Base-by-base conservation (phyloP, 2,797 vertebrate species). In the Smutsia temminckii region DNA sequence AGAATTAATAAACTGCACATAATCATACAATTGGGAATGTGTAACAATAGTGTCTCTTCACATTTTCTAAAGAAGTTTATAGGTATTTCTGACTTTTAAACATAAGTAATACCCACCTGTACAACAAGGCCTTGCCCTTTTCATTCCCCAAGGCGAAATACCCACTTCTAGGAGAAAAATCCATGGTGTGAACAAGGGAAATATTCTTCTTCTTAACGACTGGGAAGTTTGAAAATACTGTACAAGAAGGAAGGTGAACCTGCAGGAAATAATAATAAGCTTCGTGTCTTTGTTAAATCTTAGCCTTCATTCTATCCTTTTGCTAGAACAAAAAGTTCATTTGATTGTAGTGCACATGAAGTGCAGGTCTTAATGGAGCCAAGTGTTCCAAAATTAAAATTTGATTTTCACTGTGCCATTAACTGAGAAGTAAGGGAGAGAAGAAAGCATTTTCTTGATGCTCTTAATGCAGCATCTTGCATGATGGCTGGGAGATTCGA, bases 181-280 rank as follows among this genome's bases (percentile, higher is more conserved):
- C 99, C 95, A 99, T 97, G 83, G 99, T 98, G 2, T 98, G 98
- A 42, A 98, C 68, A 6, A 98, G 98, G 94, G 98, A 98, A 57
- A 99, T 95, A 0, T 95, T 53, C 97, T 99, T 99, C 94, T 95
- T 98, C 91, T 98, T 99, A 11, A 98, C 96, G 8, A 99, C 94
- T 0, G 99, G 99, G 93, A 99, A 99, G 98, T 99, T 99, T 61
- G 99, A 99, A 98, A 99, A 99, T 9, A 99, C 99, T 0, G 98
- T 99, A 91, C 99, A 98, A 21, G 99, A 99, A 92, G 99, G 98
- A 95, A 99, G 98, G 92, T 99, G 99, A 12, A 99, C 98, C 99
- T 99, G 95, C 61, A 86, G 42, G 20, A 96, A 77, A 95, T 55
- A 63, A 94, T 34, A 85, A 86, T 66, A 89, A 72, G 46, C 11